Conservation (phyloP, 1,140 invertebrate species). For the Achatina immaculata region DNA sequence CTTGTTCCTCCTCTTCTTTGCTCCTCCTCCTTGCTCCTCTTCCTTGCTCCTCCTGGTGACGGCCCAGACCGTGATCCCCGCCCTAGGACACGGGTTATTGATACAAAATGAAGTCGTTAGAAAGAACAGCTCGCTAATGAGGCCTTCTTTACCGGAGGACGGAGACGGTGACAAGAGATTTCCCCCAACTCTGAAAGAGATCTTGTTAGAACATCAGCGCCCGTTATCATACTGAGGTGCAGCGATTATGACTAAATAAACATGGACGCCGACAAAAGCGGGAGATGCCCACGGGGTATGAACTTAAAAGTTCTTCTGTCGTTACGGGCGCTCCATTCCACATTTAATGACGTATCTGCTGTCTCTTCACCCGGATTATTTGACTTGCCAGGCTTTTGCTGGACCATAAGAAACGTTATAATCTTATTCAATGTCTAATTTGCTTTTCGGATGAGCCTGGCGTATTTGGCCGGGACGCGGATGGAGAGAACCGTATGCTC, state of each 20-base stretch:
- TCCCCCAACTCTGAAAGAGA: background rate
- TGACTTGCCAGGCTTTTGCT: constrained; percentile 16
- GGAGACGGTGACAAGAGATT: background rate
- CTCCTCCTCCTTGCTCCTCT: too few species aligned
- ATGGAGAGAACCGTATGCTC: background rate
- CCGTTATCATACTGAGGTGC: constrained; percentile 22
- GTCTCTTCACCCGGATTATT: constrained; percentile 4
- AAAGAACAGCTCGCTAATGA: constrained; percentile 24
- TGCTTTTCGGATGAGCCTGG: constrained; percentile 2
- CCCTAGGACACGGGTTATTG: constrained; percentile 7
- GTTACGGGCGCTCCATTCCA: background rate
- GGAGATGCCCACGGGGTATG: background rate
- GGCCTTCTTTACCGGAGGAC: background rate
- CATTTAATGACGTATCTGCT: constrained; percentile 26
- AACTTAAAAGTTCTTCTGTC: background rate
- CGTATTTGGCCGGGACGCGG: background rate
- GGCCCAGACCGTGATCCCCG: constrained; percentile 2
- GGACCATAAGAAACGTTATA: background rate
- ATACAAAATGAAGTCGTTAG: constrained; percentile 26
- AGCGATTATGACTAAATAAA: constrained; percentile 23
- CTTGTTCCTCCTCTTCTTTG: too few species aligned
- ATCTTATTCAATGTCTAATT: constrained; percentile 29
- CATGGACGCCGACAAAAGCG: background rate
- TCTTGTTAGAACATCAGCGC: constrained; percentile 14
- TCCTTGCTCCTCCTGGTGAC: background rate